phyloP scores from a whole-genome alignment of 2,888 invertebrate species.

The Idaea aversata region DNA sequence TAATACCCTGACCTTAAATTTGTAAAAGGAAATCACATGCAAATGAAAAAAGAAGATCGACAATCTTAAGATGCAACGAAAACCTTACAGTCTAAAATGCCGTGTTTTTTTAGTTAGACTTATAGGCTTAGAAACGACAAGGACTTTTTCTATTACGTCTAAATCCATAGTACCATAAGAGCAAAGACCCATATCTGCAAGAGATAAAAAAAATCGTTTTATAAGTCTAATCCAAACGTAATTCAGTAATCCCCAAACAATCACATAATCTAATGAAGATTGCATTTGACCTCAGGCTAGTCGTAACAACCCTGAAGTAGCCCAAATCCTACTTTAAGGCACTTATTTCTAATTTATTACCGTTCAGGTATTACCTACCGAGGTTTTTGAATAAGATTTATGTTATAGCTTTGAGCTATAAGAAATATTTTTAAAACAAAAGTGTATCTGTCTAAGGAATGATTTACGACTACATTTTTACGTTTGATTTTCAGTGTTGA shows the following conservation, averaged over 20 bases:
- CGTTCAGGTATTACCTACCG: constrained; percentile 55
- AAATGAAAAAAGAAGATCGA: too few species aligned
- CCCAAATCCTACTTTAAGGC: constrained; percentile 57
- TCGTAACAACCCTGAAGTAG: constrained; percentile 77
- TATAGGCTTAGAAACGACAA: too few species aligned
- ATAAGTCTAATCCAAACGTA: neutral
- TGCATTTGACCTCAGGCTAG: constrained; percentile 55
- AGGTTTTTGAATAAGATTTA: constrained; percentile 70
- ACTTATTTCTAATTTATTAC: constrained; percentile 76
- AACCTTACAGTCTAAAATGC: too few species aligned
- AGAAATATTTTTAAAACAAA: constrained; percentile 35
- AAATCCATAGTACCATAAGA: too few species aligned
- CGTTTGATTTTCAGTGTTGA: neutral
- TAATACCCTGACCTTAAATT: too few species aligned
- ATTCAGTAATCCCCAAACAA: constrained; percentile 23
- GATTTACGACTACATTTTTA: constrained; percentile 35
- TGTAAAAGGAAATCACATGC: too few species aligned
- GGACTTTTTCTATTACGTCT: too few species aligned
- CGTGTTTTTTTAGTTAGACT: too few species aligned
- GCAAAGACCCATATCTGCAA: too few species aligned
- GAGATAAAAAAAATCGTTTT: neutral
- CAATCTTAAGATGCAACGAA: too few species aligned
- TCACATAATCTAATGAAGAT: constrained; percentile 65
- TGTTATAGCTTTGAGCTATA: constrained; percentile 54
- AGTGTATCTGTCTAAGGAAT: constrained; percentile 16